Percentiles rank a stretch among this genome's conserved stretches.
phyloP scores from a whole-genome alignment of 1,140 invertebrate species.

The Atta texana region DNA sequence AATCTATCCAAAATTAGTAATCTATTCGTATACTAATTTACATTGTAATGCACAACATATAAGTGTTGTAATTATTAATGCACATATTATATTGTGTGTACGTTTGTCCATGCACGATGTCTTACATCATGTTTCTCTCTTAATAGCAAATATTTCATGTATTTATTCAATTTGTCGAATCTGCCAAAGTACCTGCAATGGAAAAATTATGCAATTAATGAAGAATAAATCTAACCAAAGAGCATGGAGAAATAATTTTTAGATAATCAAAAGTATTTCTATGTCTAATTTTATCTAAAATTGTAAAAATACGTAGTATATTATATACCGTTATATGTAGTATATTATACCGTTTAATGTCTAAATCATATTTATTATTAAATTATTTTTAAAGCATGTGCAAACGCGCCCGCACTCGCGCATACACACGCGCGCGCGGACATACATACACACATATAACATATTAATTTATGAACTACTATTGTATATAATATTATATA shows the following conservation, averaged over 20 bases:
- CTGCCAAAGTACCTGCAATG: slow-evolving; percentile 25
- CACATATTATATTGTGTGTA: neutral
- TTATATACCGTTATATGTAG: too few species aligned
- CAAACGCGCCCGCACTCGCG: too few species aligned
- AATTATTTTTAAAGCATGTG: too few species aligned
- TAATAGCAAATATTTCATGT: neutral
- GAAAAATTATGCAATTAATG: neutral
- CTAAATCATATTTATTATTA: too few species aligned
- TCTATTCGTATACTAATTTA: slow-evolving; percentile 4
- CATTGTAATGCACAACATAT: neutral
- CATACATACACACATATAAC: too few species aligned
- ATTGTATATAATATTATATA: too few species aligned
- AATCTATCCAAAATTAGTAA: neutral
- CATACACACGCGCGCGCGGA: too few species aligned
- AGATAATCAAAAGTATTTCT: neutral
- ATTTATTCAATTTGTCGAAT: slow-evolving; percentile 40
- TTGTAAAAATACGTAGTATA: too few species aligned
- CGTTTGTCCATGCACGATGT: neutral
- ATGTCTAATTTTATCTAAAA: too few species aligned
- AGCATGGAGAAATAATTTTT: neutral
- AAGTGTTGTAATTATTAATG: neutral
- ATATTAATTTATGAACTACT: too few species aligned
- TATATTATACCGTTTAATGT: too few species aligned
- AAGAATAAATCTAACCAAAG: too few species aligned
- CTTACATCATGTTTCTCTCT: neutral